phyloP scores from a whole-genome alignment of 2,888 invertebrate genomes.

The Nymphalis urticae region DNA sequence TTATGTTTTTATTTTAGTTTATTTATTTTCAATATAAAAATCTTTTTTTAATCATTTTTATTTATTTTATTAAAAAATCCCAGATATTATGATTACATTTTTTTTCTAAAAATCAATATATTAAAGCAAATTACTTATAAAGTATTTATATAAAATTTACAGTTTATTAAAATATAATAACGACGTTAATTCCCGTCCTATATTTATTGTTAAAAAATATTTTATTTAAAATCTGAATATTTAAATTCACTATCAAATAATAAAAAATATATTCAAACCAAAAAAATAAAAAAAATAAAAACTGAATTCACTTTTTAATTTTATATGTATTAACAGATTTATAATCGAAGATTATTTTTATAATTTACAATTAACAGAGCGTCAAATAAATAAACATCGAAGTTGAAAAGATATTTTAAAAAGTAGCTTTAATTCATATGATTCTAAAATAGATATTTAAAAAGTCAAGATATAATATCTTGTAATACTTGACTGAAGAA shows the following conservation, averaged over 20 bases:
- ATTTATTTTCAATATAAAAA: conserved; percentile 2
- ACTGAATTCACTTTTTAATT: background rate
- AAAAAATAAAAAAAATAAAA: background rate
- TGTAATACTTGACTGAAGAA: conserved; percentile 53
- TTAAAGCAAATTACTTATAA: conserved; percentile 18
- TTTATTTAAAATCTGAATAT: background rate
- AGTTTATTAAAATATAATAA: conserved; percentile 12
- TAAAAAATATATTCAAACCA: background rate
- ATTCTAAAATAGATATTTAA: conserved; percentile 54
- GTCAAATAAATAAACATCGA: conserved; percentile 36
- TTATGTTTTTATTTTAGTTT: conserved; percentile 35
- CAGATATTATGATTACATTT: no score
- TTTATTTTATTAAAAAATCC: conserved; percentile 16
- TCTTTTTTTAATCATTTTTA: conserved; percentile 34
- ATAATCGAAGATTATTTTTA: background rate
- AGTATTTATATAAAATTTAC: conserved; percentile 3
- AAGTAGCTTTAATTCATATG: conserved; percentile 44
- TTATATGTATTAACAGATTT: background rate
- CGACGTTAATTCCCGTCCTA: conserved; percentile 25
- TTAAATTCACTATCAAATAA: background rate
- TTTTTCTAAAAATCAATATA: conserved; percentile 1
- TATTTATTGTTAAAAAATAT: conserved; percentile 5
- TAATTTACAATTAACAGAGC: conserved; percentile 7
- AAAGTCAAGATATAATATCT: conserved; percentile 29
- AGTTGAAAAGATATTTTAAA: conserved; percentile 34